phyloP scores from a whole-genome alignment of 2,888 invertebrate genomes.

The Heteromyza rotundicornis region DNA sequence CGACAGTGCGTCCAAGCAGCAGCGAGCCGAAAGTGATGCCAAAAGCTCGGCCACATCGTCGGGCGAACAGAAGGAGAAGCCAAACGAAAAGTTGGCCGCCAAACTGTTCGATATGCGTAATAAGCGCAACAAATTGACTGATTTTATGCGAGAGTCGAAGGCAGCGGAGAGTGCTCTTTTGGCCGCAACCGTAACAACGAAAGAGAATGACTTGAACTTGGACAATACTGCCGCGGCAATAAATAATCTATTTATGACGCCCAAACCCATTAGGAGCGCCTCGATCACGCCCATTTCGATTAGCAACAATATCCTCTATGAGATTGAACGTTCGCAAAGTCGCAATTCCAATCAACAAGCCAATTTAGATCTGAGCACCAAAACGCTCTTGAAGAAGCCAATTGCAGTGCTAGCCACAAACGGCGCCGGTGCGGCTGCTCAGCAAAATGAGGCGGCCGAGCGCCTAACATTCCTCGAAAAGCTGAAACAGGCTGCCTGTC shows the following conservation, averaged over 20 bases:
- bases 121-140: slow-evolving; percentile 22
- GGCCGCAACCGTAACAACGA: neutral
- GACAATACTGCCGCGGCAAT: neutral
- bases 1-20: neutral
- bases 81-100: neutral
- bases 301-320: slow-evolving; percentile 51
- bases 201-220: neutral
- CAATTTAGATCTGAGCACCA: neutral
- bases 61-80: neutral
- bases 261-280: slow-evolving; percentile 23
- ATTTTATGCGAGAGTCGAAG: slow-evolving; percentile 16
- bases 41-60: slow-evolving; percentile 13
- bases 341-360: slow-evolving; percentile 37
- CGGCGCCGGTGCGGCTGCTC: neutral
- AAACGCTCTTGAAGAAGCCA: slow-evolving; percentile 41
- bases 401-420: slow-evolving; percentile 38
- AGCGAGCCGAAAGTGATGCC: neutral
- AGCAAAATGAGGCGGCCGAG: slow-evolving; percentile 20
- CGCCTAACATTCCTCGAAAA: slow-evolving; percentile 49
- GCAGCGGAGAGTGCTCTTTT: neutral
- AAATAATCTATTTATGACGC: neutral
- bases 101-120: neutral
- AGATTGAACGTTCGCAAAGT: slow-evolving; percentile 52
- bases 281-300: slow-evolving; percentile 46
- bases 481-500: slow-evolving; percentile 42